Evolutionary conservation across 2,113 vertebrate genomes (phyloP), one percentile per base, ranked within the genome.

Genomic region (rabbit (Oryctolagus cuniculus)): DNA sequence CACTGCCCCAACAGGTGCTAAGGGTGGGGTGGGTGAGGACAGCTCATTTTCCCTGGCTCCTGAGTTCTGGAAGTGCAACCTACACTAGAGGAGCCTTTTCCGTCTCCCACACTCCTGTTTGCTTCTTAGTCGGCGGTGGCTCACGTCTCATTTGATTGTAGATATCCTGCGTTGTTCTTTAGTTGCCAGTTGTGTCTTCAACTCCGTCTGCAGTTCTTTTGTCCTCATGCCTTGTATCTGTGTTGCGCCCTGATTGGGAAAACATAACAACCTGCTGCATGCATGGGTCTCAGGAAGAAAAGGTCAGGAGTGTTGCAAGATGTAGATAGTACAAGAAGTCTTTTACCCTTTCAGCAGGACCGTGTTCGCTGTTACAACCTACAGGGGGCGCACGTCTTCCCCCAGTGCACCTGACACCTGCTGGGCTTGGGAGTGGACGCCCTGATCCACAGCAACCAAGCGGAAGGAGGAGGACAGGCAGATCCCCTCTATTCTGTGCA

Each of bases 171-270:
- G 0, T 9, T 34, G 31, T 5, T 24, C 81, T 63, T 22, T 13
- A 8, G 31, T 27, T n/a, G 29, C 53, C 51, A 31, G 0, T 4
- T 34, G 25, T 66, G 49, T 44, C 64, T 31, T 79, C 75, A 17
- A 6, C 29, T 77, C 74, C 36, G 1, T 49, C 13, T 53, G 34
- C 1, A n/a, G 12, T 51, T 79, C 36, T 67, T 22, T 24, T 15
- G 21, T 2, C 3, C 0, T 15, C 16, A 17, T 25, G 0, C 36
- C 36, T 73, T 74, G 2, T 11, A 2, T 29, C 38, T 34, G 6
- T n/a, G 24, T 25, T 21, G 25, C 2, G 9, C 17, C 78, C n/a
- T 53, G 1, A 1, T 27, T 8, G 17, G 67, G 84, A 70, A 25
- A 70, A 22, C 49, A 1, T 31, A 10, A 6, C 74, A 31, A n/a